Evolutionary conservation across 2,888 invertebrate genomes (phyloP), one percentile per base, ranked within the genome.

Genomic region (Drosophila dives): DNA sequence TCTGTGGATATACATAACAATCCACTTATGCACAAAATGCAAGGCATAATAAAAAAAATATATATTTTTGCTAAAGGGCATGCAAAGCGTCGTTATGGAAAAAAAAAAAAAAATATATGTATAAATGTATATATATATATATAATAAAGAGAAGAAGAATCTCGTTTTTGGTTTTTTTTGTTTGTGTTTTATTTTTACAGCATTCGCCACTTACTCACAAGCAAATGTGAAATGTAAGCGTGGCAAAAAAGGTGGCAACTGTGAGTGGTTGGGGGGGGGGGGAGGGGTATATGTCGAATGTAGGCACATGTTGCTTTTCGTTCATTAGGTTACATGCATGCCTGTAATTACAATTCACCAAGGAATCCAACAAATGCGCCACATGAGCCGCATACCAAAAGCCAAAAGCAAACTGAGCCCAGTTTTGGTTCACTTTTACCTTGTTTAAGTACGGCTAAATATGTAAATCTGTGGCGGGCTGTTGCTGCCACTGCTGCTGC

Each of bases 281-380:
- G 45, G 20, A 7, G 20, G 45, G 20, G 45, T 15, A 45, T 23
- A 45, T 45, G 45, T 45, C 32, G 66, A 49, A 50, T 58, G 75
- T 61, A 59, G 53, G 55, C 55, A 68, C 61, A 76, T 77, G 81
- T 79, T 79, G 71, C 69, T 71, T 71, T 71, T 61, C 53, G 59
- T 29, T 61, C 80, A 68, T 68, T 69, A n/a, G 66, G 73, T 66
- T 81, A 89, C 89, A 87, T 84, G 87, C 85, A 87, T 80, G 75
- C 72, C 85, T 81, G 90, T 86, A 86, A 86, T 86, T 86, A 86
- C 90, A 86, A 89, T 85, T 89, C 90, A 81, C 79, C 56, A 75
- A 74, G 82, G 66, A 79, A 64, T 72, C 64, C 75, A 80, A 70
- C 77, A 70, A 81, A 72, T 77, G 70, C 49, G 79, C 48, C 45